Evolutionary conservation across 2,888 invertebrate species (phyloP).

Genomic region (Xanthorhoe designata): DNA sequence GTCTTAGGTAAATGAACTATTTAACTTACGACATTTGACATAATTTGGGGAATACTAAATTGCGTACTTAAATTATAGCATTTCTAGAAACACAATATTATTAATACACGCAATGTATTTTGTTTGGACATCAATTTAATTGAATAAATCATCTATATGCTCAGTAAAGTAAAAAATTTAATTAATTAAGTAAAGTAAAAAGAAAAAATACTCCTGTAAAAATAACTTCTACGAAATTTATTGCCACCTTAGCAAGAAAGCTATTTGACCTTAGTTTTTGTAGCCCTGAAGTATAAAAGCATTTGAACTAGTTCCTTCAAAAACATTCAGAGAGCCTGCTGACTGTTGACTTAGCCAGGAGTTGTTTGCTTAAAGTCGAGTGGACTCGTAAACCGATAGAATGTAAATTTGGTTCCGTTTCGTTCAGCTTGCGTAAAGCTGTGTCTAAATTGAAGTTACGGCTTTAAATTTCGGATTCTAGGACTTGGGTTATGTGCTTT

Average conservation of each 20-base stretch:
- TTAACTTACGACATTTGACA: slow-evolving; percentile 10
- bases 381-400: slow-evolving; percentile 61
- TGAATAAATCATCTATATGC: too few species aligned
- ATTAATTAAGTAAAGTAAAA: too few species aligned
- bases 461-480: background rate
- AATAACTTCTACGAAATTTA: slow-evolving; percentile 11
- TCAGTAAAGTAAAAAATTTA: too few species aligned
- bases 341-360: slow-evolving; percentile 57
- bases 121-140: too few species aligned
- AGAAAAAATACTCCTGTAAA: background rate
- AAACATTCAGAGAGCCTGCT: slow-evolving; percentile 34
- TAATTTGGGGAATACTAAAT: background rate
- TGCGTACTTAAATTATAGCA: background rate
- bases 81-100: background rate
- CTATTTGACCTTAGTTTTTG: slow-evolving; percentile 24
- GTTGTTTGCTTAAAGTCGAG: slow-evolving; percentile 55
- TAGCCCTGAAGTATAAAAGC: slow-evolving; percentile 35
- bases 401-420: slow-evolving; percentile 68
- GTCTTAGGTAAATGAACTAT: slow-evolving; percentile 25
- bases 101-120: too few species aligned
- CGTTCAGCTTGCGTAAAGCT: slow-evolving; percentile 38
- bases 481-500: background rate
- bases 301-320: slow-evolving; percentile 36
- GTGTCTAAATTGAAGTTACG: slow-evolving; percentile 13
- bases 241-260: slow-evolving; percentile 12